Conservation (phyloP, 2,113 vertebrate species). For the Podarcis muralis region DNA sequence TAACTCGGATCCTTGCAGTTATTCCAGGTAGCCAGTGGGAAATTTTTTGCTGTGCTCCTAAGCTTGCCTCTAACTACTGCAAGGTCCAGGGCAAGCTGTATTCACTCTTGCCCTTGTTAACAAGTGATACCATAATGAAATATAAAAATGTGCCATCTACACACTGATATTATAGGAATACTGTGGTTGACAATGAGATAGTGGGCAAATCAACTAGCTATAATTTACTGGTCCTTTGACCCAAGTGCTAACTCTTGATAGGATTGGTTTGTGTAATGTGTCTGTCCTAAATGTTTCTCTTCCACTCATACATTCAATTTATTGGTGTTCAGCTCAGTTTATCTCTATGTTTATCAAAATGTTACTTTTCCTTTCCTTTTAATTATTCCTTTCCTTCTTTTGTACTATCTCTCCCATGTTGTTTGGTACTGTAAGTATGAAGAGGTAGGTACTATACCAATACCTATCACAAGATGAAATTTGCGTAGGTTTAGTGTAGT, state of each 20-base stretch:
- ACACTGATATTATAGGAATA: not conserved
- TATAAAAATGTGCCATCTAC: not conserved
- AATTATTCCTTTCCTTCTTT: constrained; percentile 37
- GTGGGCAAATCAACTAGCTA: not conserved
- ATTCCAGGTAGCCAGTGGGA: too few relatives aligned
- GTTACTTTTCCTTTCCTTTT: constrained; percentile 60
- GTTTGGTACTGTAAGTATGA: constrained; percentile 58
- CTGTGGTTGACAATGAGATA: not conserved
- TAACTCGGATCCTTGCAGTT: too few relatives aligned
- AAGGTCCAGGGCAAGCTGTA: too few relatives aligned
- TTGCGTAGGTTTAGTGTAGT: not conserved
- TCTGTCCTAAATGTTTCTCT: constrained; percentile 9
- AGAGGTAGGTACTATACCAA: constrained; percentile 43
- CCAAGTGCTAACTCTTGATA: not conserved
- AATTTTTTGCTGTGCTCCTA: too few relatives aligned
- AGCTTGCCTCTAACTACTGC: too few relatives aligned
- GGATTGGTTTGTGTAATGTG: not conserved
- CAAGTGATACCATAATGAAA: not conserved
- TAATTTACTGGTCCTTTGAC: not conserved
- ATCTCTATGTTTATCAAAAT: constrained; percentile 16
- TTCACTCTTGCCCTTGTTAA: too few relatives aligned
- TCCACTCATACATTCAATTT: constrained; percentile 14
- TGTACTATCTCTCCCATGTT: constrained; percentile 34
- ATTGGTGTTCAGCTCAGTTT: constrained; percentile 21
- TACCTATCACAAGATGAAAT: not conserved